A percentile compares a stretch with the other conserved stretches of the same genome.
phyloP scores from a whole-genome alignment of 2,113 vertebrate species.

The Clarias gariepinus region DNA sequence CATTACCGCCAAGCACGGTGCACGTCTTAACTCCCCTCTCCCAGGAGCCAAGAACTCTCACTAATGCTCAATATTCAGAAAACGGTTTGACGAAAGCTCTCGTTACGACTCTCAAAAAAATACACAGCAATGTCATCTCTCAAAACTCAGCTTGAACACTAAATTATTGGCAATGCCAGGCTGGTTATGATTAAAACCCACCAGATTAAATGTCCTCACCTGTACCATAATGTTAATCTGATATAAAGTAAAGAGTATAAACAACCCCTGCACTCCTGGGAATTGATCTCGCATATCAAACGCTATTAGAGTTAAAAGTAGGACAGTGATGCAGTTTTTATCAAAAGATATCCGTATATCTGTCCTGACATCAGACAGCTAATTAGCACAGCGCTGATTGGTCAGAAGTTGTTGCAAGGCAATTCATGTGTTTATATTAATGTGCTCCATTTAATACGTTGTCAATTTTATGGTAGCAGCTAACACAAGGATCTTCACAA shows the following conservation, averaged over 20 bases:
- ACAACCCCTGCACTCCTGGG: background rate
- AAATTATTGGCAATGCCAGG: background rate
- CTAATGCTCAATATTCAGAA: conserved; percentile 36
- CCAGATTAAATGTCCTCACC: background rate
- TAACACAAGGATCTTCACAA: background rate
- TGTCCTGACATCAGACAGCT: background rate
- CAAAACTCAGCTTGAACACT: background rate
- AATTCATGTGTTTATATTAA: background rate
- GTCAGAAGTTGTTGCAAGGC: background rate
- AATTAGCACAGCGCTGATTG: background rate
- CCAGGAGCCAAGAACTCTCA: conserved; percentile 37
- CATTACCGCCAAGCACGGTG: conserved; percentile 40
- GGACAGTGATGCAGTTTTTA: background rate
- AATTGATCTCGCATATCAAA: conserved; percentile 8
- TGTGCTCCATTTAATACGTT: too few species aligned
- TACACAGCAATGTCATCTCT: conserved; percentile 10
- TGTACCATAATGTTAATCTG: background rate
- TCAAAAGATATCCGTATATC: background rate
- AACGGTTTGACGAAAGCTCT: conserved; percentile 28
- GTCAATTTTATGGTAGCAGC: background rate
- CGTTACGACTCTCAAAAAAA: conserved; percentile 32
- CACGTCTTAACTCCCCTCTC: conserved; percentile 13
- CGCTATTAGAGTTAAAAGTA: background rate
- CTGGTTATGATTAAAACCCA: conserved; percentile 13
- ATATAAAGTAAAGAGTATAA: background rate